These are phyloP conservation scores for Drosophila peninsularis DNA, from an alignment of 2,888 invertebrate genomes.

Conservation along the genomic window DNA sequence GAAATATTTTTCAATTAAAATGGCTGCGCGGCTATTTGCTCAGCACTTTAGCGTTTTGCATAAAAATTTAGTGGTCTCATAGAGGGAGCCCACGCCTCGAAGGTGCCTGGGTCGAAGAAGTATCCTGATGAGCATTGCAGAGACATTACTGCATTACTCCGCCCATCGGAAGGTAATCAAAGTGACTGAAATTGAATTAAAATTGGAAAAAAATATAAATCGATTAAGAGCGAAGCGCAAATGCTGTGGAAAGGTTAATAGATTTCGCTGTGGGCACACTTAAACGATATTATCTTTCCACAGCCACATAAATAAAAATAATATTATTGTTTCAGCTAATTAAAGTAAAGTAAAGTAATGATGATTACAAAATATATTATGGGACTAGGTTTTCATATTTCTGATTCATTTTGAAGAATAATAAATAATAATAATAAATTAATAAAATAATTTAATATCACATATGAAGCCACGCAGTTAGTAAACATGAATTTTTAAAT, in stretches of 20 bases:
- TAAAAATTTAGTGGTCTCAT: slow-evolving; percentile 64
- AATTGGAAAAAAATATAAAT: slow-evolving; percentile 8
- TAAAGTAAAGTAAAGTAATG: too few species aligned
- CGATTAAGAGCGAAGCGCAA: slow-evolving; percentile 1
- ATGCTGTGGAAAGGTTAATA: slow-evolving; percentile 9
- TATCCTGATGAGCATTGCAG: slow-evolving; percentile 34
- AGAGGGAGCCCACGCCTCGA: slow-evolving; percentile 16
- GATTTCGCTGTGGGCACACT: slow-evolving; percentile 7
- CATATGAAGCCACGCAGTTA: too few species aligned
- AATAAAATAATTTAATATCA: too few species aligned
- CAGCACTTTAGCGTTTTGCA: slow-evolving; percentile 70
- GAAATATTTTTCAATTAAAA: slow-evolving; percentile 78
- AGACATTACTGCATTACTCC: slow-evolving; percentile 13
- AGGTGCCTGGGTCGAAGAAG: background rate
- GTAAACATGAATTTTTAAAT: too few species aligned
- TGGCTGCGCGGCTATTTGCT: slow-evolving; percentile 66
- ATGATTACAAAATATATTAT: too few species aligned
- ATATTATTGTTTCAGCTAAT: background rate
- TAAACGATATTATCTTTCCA: slow-evolving; percentile 1
- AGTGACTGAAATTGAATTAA: slow-evolving; percentile 40
- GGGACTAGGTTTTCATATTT: too few species aligned
- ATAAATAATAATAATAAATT: too few species aligned
- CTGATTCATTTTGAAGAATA: too few species aligned
- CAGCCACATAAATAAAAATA: background rate
- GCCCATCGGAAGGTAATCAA: slow-evolving; percentile 34